Percentiles rank a stretch among this genome's conserved stretches.
phyloP scores from a whole-genome alignment of 1,140 invertebrate species.

The Zaprionus davidi region DNA sequence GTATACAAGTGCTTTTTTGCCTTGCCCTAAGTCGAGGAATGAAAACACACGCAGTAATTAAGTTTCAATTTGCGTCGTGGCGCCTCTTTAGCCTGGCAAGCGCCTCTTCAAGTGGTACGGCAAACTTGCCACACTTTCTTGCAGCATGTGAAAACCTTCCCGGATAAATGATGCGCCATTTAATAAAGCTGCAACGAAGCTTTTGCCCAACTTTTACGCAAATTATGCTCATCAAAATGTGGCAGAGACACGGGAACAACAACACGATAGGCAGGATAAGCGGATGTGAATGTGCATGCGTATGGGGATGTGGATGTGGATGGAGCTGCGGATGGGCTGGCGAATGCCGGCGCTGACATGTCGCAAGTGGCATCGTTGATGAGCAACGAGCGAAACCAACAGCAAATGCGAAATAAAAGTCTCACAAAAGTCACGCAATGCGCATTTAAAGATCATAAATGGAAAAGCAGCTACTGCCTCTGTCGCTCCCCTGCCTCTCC shows the following conservation, averaged over 20 bases:
- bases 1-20: neutral
- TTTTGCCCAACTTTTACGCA: slow-evolving; percentile 40
- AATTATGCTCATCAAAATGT: slow-evolving; percentile 53
- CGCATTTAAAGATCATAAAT: slow-evolving; percentile 58
- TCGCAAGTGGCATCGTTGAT: slow-evolving; percentile 66
- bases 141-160: slow-evolving; percentile 40
- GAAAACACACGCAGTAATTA: slow-evolving; percentile 50
- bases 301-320: slow-evolving; percentile 30
- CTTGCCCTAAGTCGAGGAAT: slow-evolving; percentile 8
- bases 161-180: slow-evolving; percentile 72
- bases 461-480: neutral
- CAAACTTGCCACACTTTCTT: slow-evolving; percentile 15
- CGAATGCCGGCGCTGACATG: slow-evolving; percentile 56
- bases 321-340: slow-evolving; percentile 20
- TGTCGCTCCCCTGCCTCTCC: neutral
- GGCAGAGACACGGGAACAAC: slow-evolving; percentile 15
- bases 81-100: slow-evolving; percentile 1
- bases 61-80: slow-evolving; percentile 55
- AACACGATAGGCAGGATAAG: slow-evolving; percentile 47
- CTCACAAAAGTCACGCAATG: slow-evolving; percentile 70
- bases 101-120: slow-evolving; percentile 16
- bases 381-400: slow-evolving; percentile 45
- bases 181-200: slow-evolving; percentile 57
- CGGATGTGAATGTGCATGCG: slow-evolving; percentile 22
- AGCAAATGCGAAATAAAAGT: slow-evolving; percentile 44